Evolutionary conservation across 2,797 vertebrate species (phyloP), one percentile per base, ranked within the genome.

Genomic region (Mionectes olivaceus): DNA sequence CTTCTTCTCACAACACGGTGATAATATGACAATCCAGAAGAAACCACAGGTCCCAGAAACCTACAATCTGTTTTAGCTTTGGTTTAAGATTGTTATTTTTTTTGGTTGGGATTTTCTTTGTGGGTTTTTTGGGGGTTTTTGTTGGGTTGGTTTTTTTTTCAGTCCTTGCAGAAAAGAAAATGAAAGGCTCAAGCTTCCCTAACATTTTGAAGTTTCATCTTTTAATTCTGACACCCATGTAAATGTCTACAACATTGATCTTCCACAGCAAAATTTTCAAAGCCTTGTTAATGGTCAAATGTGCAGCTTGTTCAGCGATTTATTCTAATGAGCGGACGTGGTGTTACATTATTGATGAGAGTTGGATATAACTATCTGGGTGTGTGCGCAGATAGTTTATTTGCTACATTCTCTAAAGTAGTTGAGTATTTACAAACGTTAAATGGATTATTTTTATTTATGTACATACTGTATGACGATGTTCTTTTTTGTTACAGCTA

Each of bases 401-500:
- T 98, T 97, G 98, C 99, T 99, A 98, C 98, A 97, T 99, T 99
- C 98, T 97, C 98, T 96, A 97, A 98, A 98, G 98, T 99, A 99
- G 98, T 98, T 90, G 97, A 98, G 98, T 99, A 99, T 99, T 99
- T 99, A 99, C 99, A 99, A 97, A 99, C 98, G 97, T 98, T 98
- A 98, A 98, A 99, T 98, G 97, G 98, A 99, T 98, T 99, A 99
- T 99, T 99, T 99, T 99, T 99, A 98, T 99, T 99, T 99, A 96
- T 99, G 99, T 99, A 99, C 98, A 99, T 99, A 99, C 85, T 98
- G 95, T 98, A 98, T 97, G 98, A 99, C 96, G 94, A 99, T 98
- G 98, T 98, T 99, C 98, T 99, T 99, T 99, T 99, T 99, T 99
- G 99, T 99, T 99, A 99, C 99, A 99, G 99, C 99, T 99, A 99